Evolutionary conservation across 2,888 invertebrate species (phyloP), one percentile per base, ranked within the genome.

Genomic region (Malthinus seriepunctatus): DNA sequence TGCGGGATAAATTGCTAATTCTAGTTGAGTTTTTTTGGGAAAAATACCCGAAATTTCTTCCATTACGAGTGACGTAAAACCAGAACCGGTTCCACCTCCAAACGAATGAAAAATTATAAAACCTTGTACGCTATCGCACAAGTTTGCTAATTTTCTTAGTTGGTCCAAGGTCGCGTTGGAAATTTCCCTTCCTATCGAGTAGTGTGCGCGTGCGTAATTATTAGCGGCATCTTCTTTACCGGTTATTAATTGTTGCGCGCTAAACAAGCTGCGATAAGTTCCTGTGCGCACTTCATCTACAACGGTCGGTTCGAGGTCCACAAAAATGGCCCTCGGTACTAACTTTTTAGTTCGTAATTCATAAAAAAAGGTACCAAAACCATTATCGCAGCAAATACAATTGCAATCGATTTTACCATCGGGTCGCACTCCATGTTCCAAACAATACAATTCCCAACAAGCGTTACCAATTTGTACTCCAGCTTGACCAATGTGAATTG

Each of bases 221-320:
- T 92, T 92, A 9, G 92, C 92, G 2, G 92, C 91, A 75, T 91
- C 91, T 74, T 91, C 91, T 73, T 91, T 91, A 60, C 91, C 91
- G 3, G 85, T 88, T 69, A 92, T 90, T 67, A 93, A 78, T 75
- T 92, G 91, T 69, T 91, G 91, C 0, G 92, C 91, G 73, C 90
- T 90, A 77, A 88, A 91, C 15, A 90, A 80, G 69, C 86, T 84
- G 0, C 86, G 82, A 73, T 88, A 90, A 37, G 84, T 83, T 8
- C 88, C 88, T 44, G 82, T 81, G 33, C 86, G 83, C 32, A 87
- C 83, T 70, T 86, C 86, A 64, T 87, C 86, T 3, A 60, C 32
- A 10, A 60, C 56, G n/a, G 56, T 45, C 8, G 56, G 55, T 47
- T 56, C 53, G 1, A 51, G 31, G 12, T 57, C 56, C 12, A 61